These are phyloP conservation scores for Leucopsar rothschildi DNA, from an alignment of 2,113 vertebrate genomes.

Conservation along the genomic window DNA sequence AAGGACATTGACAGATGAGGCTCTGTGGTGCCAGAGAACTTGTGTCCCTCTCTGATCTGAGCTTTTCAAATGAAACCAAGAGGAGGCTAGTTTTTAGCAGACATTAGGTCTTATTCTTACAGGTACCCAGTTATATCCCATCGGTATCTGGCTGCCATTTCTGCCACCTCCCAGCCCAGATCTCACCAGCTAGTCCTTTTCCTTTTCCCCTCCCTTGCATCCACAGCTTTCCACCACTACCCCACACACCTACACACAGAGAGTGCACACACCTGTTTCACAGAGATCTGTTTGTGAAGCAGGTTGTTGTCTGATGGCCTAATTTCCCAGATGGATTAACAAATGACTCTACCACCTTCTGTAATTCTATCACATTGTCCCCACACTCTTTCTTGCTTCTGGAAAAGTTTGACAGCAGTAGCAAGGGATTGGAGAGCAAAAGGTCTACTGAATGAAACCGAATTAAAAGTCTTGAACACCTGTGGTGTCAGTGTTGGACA, in stretches of 20 bases:
- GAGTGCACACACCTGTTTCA: not conserved
- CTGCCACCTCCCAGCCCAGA: not conserved
- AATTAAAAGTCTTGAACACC: constrained; percentile 26
- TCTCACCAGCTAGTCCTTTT: not conserved
- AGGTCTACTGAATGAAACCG: not conserved
- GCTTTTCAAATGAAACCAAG: not conserved
- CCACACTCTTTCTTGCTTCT: not conserved
- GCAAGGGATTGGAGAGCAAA: constrained; percentile 8
- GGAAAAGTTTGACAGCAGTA: not conserved
- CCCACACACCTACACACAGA: too few relatives aligned
- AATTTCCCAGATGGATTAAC: not conserved
- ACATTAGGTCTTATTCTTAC: not conserved
- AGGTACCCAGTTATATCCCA: not conserved
- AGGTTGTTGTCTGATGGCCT: not conserved
- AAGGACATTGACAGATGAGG: not conserved
- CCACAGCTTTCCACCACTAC: not conserved
- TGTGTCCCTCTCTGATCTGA: not conserved
- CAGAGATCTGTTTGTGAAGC: not conserved
- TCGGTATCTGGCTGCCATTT: not conserved
- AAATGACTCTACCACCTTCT: not conserved
- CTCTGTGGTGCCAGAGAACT: not conserved
- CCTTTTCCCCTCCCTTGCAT: not conserved
- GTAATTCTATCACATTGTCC: constrained; percentile 3
- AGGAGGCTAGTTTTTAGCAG: not conserved
- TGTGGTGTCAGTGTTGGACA: not conserved